These are phyloP conservation scores for Elephas maximus DNA, from an alignment of 2,113 vertebrate genomes.

Conservation along the genomic window DNA sequence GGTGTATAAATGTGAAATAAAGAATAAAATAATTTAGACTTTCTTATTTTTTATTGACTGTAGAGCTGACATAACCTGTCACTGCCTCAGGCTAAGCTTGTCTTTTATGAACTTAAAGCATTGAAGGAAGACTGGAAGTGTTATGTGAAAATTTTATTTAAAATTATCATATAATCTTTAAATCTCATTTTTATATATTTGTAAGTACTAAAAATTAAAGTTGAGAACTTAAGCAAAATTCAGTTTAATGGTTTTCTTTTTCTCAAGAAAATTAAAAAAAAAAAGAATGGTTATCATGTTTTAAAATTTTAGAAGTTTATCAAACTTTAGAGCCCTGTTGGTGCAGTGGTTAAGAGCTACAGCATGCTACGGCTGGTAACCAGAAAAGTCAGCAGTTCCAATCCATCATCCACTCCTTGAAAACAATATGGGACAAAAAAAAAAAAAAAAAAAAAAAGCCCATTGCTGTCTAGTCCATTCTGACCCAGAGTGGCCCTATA, in stretches of 20 bases:
- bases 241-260: background rate
- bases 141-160: background rate
- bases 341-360: too few relatives aligned
- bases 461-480: too few relatives aligned
- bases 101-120: background rate
- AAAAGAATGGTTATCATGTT: background rate
- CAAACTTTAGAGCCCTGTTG: too few relatives aligned
- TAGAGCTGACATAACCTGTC: background rate
- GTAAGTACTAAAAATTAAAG: background rate
- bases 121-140: background rate
- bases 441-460: too few relatives aligned
- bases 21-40: background rate
- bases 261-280: background rate
- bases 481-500: too few relatives aligned
- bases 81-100: background rate
- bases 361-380: too few relatives aligned
- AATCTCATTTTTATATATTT: background rate
- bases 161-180: background rate
- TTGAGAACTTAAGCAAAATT: background rate
- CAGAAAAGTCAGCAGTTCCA: too few relatives aligned
- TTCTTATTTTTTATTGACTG: background rate
- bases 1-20: background rate
- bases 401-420: too few relatives aligned
- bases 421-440: too few relatives aligned
- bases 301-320: background rate